Conservation (phyloP, 2,113 vertebrate species). For the Axis porcinus region DNA sequence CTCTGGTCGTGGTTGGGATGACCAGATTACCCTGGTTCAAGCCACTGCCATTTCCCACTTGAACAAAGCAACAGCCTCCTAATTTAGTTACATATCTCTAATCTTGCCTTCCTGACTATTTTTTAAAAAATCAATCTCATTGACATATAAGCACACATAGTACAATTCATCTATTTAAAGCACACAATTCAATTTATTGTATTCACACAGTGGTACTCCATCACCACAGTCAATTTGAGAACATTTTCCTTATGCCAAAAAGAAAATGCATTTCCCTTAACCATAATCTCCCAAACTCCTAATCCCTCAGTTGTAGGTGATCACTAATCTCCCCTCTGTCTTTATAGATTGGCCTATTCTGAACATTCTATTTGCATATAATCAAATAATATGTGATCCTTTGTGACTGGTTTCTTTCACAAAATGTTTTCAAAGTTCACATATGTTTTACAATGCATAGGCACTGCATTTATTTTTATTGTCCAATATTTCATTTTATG, state of each 20-base stretch:
- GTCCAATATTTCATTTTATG: neutral
- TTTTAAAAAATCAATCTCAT: neutral
- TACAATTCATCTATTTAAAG: neutral
- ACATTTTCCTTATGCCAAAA: neutral
- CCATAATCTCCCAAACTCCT: neutral
- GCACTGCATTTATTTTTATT: neutral
- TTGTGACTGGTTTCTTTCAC: neutral
- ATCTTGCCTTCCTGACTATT: neutral
- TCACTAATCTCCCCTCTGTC: neutral
- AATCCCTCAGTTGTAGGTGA: neutral
- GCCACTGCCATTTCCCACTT: neutral
- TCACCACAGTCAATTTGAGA: neutral
- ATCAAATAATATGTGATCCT: neutral
- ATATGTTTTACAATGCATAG: neutral
- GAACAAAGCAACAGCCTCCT: neutral
- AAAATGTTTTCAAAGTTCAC: neutral
- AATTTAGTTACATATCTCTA: neutral
- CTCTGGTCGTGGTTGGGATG: neutral
- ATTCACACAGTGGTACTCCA: neutral
- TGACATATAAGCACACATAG: neutral
- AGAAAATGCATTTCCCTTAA: neutral
- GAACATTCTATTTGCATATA: neutral
- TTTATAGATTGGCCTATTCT: neutral
- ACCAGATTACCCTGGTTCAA: neutral
- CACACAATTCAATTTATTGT: neutral